Evolutionary conservation across 2,888 invertebrate genomes (phyloP), one percentile per base, ranked within the genome.

Genomic region (Patella ulyssiponensis): DNA sequence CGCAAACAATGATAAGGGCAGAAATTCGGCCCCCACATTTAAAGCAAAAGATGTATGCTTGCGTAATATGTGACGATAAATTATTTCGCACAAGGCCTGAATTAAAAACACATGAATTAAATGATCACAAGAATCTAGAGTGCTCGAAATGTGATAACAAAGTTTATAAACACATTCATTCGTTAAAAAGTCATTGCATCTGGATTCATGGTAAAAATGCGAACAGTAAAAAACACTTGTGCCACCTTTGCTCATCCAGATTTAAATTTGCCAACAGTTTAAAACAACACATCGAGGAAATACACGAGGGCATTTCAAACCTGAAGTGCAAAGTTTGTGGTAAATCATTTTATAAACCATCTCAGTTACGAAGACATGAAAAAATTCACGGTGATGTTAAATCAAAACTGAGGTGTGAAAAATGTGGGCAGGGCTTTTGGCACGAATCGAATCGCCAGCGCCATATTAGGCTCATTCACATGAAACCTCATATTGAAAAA

Each of bases 391-490:
- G 84, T 3, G 70, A 77, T 1, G 83, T 84, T 72, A 75, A 79
- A 69, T 82, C 83, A 15, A 85, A 85, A 76, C 73, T 86, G 14
- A 71, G 71, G 3, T 89, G 88, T 73, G 71, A 79, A 20, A 58
- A 80, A 4, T 89, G 88, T 76, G 83, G 82, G 1, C 84, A 85
- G 77, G 82, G 83, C 12, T 89, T 89, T 74, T 82, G 84, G 78
- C 86, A 83, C 78, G 82, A 83, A 54, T 83, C 81, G 69, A 87
- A 88, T 70, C 80, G 87, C 7, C 82, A 84, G 74, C 79, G 87
- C 75, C 88, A 89, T 77, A 78, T 84, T n/a, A 70, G 79, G 15
- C 70, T 82, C 14, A 80, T 88, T 12, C 88, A 89, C 79, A 79
- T 81, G 15, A 79, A 82, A 3, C 82, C 82, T 53, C 64, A 72